Percentiles rank a stretch among this genome's conserved stretches.
These are phyloP conservation scores for Astropecten irregularis DNA, from an alignment of 53 echinoderm and acorn worm species.

Conservation along the genomic window DNA sequence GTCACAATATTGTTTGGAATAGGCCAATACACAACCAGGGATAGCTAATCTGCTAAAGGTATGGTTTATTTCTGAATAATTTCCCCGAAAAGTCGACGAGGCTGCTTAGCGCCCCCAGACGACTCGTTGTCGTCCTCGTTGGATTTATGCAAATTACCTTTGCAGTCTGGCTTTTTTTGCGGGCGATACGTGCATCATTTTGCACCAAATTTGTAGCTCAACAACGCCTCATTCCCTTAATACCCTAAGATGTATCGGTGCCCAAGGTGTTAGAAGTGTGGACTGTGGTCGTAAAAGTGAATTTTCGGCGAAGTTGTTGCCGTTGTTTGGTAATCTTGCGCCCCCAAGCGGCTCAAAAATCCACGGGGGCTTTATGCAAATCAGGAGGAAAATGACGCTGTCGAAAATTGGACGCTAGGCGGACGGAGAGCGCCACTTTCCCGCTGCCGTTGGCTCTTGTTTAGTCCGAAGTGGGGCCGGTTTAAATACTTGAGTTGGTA, in stretches of 20 bases:
- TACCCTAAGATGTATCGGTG: neutral
- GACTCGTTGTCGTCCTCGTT: neutral
- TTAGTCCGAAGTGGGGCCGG: neutral
- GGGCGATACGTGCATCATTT: neutral
- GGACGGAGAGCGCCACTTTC: constrained; percentile 64
- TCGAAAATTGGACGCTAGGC: constrained; percentile 67
- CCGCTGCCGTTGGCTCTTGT: constrained; percentile 46
- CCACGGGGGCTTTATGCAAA: constrained; percentile 55
- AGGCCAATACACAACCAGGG: constrained; percentile 8
- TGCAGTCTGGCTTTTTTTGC: neutral
- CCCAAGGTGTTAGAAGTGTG: neutral
- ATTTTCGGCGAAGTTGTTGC: constrained; percentile 17
- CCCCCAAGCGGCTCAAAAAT: constrained; percentile 56
- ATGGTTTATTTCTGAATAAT: constrained; percentile 23
- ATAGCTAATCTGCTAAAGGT: constrained; percentile 36
- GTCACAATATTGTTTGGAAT: neutral
- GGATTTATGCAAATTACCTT: constrained; percentile 51
- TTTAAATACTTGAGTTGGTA: neutral
- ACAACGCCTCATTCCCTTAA: neutral
- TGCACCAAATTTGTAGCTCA: neutral
- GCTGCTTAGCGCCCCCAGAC: constrained; percentile 59
- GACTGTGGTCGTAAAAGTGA: neutral
- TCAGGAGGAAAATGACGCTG: constrained; percentile 54
- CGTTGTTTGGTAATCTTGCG: constrained; percentile 57
- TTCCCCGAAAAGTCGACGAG: constrained; percentile 23